Base-by-base conservation (phyloP, 2,113 vertebrate species). In the Cebidichthys violaceus region DNA sequence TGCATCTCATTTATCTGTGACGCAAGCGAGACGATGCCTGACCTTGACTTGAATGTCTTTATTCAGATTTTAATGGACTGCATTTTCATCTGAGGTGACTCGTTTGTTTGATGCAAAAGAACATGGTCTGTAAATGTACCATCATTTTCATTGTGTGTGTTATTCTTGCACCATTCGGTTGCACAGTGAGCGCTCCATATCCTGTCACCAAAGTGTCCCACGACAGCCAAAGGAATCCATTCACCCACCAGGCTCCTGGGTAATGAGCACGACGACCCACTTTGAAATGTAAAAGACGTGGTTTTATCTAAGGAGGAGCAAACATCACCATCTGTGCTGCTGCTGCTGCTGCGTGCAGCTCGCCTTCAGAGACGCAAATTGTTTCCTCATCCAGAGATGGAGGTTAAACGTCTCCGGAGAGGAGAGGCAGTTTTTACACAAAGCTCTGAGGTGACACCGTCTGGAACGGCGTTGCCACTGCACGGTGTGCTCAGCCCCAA, bases 371-470 rank as follows among this genome's bases (percentile, higher is more conserved):
- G 10, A 52, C 29, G 67, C 43, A 8, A n/a, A 86, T 6, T 73
- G 62, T 75, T 88, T 84, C 45, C 61, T 70, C 33, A 27, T 61
- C 43, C 8, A 76, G 65, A 68, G 70, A 68, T 64, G 68, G 17
- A 75, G 68, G 29, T 50, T 55, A 62, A 2, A 68, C 22, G 54
- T 59, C 82, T 80, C 77, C 18, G 43, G 79, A 86, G 85, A 81
- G 0, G 11, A 41, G 57, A 72, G 65, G 37, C 64, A 2, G 52
- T 55, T 78, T 74, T 60, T 65, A 75, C 78, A 79, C 84, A 75
- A 77, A 87, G 75, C 67, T 6, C 83, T 66, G 47, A 84, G 74
- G 87, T 85, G 92, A 93, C 92, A 83, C 88, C 89, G 41, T 83
- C 84, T 83, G 92, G 89, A 43, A 61, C 45, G 1, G 7, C 8